A percentile compares a stretch with the other conserved stretches of the same genome.
phyloP scores from a whole-genome alignment of 2,113 vertebrate species.

The Rhinolophus sinicus region DNA sequence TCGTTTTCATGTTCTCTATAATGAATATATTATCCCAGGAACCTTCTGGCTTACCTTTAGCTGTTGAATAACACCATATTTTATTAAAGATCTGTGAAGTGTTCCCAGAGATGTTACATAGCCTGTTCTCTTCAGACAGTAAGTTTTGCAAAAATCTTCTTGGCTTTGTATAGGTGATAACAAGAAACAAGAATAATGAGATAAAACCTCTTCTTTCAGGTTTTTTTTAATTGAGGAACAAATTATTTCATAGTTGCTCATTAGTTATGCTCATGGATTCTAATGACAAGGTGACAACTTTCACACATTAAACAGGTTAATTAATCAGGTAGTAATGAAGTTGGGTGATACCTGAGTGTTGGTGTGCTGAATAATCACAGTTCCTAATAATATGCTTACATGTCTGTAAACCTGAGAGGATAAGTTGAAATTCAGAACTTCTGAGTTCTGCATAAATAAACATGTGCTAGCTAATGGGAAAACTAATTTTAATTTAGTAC shows the following conservation, averaged over 20 bases:
- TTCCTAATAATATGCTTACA: constrained; percentile 84
- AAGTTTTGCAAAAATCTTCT: constrained; percentile 83
- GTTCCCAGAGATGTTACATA: constrained; percentile 80
- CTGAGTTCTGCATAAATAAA: constrained; percentile 83
- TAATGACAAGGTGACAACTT: constrained; percentile 89
- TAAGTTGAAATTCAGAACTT: constrained; percentile 80
- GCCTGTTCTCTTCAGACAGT: constrained; percentile 72
- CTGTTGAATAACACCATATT: constrained; percentile 82
- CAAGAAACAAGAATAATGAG: constrained; percentile 87
- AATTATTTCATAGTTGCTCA: constrained; percentile 88
- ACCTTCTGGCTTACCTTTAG: constrained; percentile 79
- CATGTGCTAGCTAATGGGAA: constrained; percentile 70
- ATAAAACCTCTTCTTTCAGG: constrained; percentile 81
- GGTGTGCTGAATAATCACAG: constrained; percentile 82
- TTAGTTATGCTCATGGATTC: constrained; percentile 86
- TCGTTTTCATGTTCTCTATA: constrained; percentile 58
- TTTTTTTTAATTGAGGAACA: constrained; percentile 88
- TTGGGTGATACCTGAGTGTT: constrained; percentile 88
- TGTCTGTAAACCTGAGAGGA: constrained; percentile 81
- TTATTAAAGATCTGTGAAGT: constrained; percentile 88
- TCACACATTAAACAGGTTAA: constrained; percentile 91
- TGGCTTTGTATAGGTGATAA: constrained; percentile 88
- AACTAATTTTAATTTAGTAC: constrained; percentile 76
- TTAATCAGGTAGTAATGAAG: constrained; percentile 90
- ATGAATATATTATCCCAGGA: constrained; percentile 71